phyloP scores from a whole-genome alignment of 2,113 vertebrate genomes.

The Hippocampus barbouri region DNA sequence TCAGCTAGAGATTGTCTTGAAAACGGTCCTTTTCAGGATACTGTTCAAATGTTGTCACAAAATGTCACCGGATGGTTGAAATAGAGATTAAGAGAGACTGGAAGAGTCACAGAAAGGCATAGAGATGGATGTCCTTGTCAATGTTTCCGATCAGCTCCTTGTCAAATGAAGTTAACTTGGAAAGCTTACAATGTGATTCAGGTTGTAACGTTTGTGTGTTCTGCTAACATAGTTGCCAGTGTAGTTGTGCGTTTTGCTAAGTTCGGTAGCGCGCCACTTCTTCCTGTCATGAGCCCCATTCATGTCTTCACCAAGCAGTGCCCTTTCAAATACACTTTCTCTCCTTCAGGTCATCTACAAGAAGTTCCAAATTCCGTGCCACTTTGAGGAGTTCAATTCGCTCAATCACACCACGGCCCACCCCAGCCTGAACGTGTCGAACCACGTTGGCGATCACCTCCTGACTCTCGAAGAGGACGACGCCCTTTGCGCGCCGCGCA shows the following conservation, averaged over 20 bases:
- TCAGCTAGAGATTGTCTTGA: background rate
- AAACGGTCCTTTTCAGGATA: background rate
- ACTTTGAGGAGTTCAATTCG: constrained; percentile 68
- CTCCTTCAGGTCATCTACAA: constrained; percentile 90
- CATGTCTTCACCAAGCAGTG: too few relatives aligned
- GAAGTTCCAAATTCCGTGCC: constrained; percentile 90
- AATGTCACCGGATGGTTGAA: background rate
- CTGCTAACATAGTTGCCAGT: too few relatives aligned
- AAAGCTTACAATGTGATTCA: background rate
- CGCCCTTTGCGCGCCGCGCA: constrained; percentile 71
- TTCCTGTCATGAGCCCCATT: too few relatives aligned
- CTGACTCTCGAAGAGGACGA: constrained; percentile 54
- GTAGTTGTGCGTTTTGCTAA: too few relatives aligned
- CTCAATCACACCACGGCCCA: constrained; percentile 67
- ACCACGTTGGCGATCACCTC: constrained; percentile 54
- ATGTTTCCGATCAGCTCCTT: background rate
- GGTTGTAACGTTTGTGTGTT: too few relatives aligned
- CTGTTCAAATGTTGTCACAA: background rate
- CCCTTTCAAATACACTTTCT: background rate
- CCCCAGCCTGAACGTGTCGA: constrained; percentile 39
- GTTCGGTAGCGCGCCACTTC: too few relatives aligned
- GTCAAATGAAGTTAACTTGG: background rate
- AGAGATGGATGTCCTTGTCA: background rate
- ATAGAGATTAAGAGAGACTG: background rate
- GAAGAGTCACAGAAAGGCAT: background rate